These are phyloP conservation scores for Myripristis jacobus DNA, from an alignment of 2,797 vertebrate species.

Conservation along the genomic window DNA sequence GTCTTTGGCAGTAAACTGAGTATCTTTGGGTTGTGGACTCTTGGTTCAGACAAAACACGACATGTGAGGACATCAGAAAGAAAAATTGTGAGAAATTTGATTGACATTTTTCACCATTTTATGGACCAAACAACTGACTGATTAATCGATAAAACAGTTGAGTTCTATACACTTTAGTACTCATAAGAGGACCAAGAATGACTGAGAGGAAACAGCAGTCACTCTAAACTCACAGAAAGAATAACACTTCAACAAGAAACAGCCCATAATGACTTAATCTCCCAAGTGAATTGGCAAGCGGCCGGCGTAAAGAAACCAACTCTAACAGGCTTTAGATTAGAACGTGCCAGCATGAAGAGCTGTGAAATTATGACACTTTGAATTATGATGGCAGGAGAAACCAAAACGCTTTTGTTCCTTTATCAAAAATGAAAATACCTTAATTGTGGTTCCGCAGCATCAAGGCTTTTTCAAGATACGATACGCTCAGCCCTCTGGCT, in stretches of 20 bases:
- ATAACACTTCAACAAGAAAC: background rate
- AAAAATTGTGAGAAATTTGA: too few species aligned
- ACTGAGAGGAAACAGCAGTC: background rate
- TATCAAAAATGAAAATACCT: background rate
- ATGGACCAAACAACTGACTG: background rate
- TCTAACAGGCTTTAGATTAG: too few species aligned
- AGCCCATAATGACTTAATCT: background rate
- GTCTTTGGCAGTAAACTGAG: too few species aligned
- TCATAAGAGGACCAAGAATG: background rate
- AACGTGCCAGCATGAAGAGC: background rate
- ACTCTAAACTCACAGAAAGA: background rate
- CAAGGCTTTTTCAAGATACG: slow-evolving; percentile 10
- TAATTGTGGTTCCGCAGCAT: background rate
- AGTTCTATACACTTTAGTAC: background rate
- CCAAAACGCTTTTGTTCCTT: background rate
- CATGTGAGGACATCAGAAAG: too few species aligned
- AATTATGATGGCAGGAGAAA: slow-evolving; percentile 1
- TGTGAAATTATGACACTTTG: background rate
- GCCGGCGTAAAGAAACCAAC: too few species aligned
- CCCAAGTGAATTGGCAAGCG: too few species aligned
- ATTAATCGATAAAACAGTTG: too few species aligned
- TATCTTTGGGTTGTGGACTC: too few species aligned
- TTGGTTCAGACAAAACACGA: too few species aligned
- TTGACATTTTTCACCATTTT: too few species aligned
- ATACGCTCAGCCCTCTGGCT: slow-evolving; percentile 10